A percentile compares a stretch with the other conserved stretches of the same genome.
Conservation (phyloP, 1,140 invertebrate species). For the Heliothis subflexa region DNA sequence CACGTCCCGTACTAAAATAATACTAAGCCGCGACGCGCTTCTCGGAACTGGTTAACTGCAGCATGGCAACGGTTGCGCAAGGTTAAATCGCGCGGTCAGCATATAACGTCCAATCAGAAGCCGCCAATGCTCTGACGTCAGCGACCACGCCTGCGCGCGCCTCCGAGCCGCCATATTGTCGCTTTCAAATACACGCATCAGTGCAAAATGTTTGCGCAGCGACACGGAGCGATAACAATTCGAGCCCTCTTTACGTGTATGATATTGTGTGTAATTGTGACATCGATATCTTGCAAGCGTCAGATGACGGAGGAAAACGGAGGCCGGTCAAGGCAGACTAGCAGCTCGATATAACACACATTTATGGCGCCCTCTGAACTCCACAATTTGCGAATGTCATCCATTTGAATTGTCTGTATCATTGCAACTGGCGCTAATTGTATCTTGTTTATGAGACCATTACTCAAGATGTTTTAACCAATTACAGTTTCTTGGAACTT, state of each 20-base stretch:
- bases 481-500: background rate
- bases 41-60: slow-evolving; percentile 63
- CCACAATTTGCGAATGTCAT: slow-evolving; percentile 14
- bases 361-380: slow-evolving; percentile 28
- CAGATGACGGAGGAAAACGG: slow-evolving; percentile 21
- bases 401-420: background rate
- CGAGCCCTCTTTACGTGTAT: slow-evolving; percentile 49
- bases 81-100: slow-evolving; percentile 74
- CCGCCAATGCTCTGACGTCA: slow-evolving; percentile 74
- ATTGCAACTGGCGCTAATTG: slow-evolving; percentile 1
- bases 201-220: slow-evolving; percentile 52
- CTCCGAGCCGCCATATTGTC: slow-evolving; percentile 72
- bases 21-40: slow-evolving; percentile 58
- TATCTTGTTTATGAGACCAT: background rate
- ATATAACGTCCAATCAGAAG: slow-evolving; percentile 66
- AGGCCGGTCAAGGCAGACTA: slow-evolving; percentile 26
- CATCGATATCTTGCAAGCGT: slow-evolving; percentile 36
- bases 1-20: slow-evolving; percentile 61
- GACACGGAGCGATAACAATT: slow-evolving; percentile 54
- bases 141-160: slow-evolving; percentile 84
- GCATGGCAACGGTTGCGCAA: slow-evolving; percentile 83
- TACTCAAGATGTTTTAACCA: slow-evolving; percentile 1
- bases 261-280: slow-evolving; percentile 25
- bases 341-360: background rate
- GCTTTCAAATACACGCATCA: slow-evolving; percentile 59